phyloP scores from a whole-genome alignment of 2,888 invertebrate genomes.

The Eupithecia abbreviata region DNA sequence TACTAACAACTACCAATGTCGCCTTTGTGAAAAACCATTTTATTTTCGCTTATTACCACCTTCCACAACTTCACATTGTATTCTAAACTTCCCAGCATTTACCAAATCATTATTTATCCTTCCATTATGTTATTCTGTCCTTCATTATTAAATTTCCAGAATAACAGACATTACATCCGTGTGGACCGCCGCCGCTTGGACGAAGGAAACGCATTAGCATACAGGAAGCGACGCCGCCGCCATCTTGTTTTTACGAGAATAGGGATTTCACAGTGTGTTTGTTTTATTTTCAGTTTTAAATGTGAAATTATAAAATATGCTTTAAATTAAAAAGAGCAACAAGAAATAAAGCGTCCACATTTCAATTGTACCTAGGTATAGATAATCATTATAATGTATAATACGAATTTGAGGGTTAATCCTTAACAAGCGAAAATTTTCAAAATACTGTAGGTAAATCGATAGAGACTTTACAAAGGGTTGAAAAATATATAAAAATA shows the following conservation, averaged over 20 bases:
- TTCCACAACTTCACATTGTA: background rate
- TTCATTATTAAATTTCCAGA: conserved; percentile 17
- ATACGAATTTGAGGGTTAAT: no score
- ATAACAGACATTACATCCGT: conserved; percentile 34
- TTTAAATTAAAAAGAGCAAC: background rate
- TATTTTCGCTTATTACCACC: background rate
- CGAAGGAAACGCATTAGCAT: conserved; percentile 68
- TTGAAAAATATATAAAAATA: background rate
- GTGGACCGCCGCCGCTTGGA: conserved; percentile 18
- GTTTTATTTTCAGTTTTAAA: background rate
- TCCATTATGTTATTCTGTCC: conserved; percentile 18
- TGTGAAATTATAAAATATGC: background rate
- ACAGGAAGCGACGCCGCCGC: conserved; percentile 74
- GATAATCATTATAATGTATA: no score
- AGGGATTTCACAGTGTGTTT: conserved; percentile 29
- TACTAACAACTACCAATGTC: background rate
- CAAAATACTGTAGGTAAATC: background rate
- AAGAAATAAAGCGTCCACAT: background rate
- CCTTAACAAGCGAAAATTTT: no score
- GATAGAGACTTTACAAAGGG: background rate
- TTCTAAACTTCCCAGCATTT: conserved; percentile 4
- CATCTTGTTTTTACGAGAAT: conserved; percentile 59
- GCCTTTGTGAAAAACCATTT: background rate
- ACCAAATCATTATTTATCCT: conserved; percentile 12
- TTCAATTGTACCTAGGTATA: no score